Conservation (phyloP, 1,140 invertebrate genomes). For the Papilio polyxenes region DNA sequence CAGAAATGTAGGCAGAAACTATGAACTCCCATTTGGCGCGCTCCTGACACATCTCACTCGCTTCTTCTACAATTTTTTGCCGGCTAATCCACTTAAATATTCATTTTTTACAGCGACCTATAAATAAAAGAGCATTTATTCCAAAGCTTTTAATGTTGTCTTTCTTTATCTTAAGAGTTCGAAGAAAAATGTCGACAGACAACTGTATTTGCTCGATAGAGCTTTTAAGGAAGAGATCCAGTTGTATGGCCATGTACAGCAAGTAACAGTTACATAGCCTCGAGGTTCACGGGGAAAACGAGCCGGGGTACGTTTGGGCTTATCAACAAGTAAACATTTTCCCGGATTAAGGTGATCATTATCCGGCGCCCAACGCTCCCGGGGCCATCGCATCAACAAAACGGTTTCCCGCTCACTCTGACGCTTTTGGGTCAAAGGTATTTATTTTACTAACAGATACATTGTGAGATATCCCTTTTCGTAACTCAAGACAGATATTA, state of each 20-base stretch:
- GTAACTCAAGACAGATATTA: conserved; percentile 44
- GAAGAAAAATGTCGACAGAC: conserved; percentile 32
- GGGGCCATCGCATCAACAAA: conserved; percentile 52
- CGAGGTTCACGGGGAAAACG: conserved; percentile 49
- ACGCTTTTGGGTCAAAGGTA: conserved; percentile 68
- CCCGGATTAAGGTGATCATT: conserved; percentile 43
- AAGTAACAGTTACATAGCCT: conserved; percentile 60
- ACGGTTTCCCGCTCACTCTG: conserved; percentile 54
- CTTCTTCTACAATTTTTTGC: too few relatives aligned
- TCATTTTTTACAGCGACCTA: neutral
- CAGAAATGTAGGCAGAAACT: too few relatives aligned
- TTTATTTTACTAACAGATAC: conserved; percentile 70
- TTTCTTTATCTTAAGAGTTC: conserved; percentile 21
- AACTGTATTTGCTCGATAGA: conserved; percentile 40
- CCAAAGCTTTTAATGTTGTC: neutral
- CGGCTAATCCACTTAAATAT: neutral
- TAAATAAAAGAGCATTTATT: conserved; percentile 29
- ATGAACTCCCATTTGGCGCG: too few relatives aligned
- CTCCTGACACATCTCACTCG: too few relatives aligned
- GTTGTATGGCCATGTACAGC: conserved; percentile 56
- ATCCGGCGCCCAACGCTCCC: conserved; percentile 48
- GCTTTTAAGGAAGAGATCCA: conserved; percentile 45
- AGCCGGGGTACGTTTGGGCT: conserved; percentile 51
- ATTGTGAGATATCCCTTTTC: conserved; percentile 58
- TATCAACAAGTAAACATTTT: conserved; percentile 60